Percentiles rank a stretch among this genome's conserved stretches.
phyloP scores from a whole-genome alignment of 2,113 vertebrate genomes.

The Lates calcarifer region DNA sequence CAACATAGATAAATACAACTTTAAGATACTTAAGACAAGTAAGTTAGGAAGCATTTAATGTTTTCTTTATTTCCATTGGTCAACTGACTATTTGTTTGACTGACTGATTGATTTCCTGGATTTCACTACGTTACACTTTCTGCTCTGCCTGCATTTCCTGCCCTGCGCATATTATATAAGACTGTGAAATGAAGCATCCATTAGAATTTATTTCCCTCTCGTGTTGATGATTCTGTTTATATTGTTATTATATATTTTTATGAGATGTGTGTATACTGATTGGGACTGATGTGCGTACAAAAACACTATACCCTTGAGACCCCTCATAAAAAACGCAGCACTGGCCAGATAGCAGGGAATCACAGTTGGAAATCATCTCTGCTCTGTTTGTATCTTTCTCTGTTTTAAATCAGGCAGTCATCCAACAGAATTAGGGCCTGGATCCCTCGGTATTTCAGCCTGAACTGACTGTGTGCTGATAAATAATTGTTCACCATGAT shows the following conservation, averaged over 20 bases:
- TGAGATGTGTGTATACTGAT: slow-evolving; percentile 30
- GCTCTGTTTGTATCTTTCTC: background rate
- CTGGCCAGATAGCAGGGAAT: slow-evolving; percentile 3
- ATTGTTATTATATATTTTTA: slow-evolving; percentile 49
- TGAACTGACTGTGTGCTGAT: background rate
- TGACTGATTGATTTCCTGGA: background rate
- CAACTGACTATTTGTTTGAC: background rate
- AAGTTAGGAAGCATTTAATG: background rate
- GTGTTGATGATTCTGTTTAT: slow-evolving; percentile 44
- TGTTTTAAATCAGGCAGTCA: background rate
- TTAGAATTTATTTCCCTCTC: slow-evolving; percentile 30
- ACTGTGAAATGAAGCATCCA: slow-evolving; percentile 47
- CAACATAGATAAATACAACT: background rate
- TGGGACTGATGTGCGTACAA: slow-evolving; percentile 20
- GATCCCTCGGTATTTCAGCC: slow-evolving; percentile 23
- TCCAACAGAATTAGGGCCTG: background rate
- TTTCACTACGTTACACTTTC: slow-evolving; percentile 1
- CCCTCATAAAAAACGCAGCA: slow-evolving; percentile 40
- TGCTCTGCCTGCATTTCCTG: background rate
- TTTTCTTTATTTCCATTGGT: background rate
- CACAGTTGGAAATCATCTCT: background rate
- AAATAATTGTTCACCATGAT: background rate
- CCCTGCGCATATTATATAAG: slow-evolving; percentile 16
- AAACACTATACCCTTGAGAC: slow-evolving; percentile 29
- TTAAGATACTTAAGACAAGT: background rate